phyloP scores from a whole-genome alignment of 2,113 vertebrate genomes.

The Hyperopisus bebe region DNA sequence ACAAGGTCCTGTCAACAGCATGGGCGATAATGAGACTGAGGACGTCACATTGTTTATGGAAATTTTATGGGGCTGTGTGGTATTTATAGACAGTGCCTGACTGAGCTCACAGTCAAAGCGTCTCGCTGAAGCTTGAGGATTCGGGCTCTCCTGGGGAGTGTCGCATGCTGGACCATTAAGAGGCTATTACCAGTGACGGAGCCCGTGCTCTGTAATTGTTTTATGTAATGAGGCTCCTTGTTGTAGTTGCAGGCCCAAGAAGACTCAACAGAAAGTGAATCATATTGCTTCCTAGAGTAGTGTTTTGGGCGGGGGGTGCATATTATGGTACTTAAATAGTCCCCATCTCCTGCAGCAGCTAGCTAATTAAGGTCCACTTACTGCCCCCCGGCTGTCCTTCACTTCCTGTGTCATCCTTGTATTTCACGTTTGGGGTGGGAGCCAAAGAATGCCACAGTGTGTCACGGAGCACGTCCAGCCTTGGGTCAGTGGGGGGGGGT shows the following conservation, averaged over 20 bases:
- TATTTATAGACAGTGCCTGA: not conserved
- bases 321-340: not conserved
- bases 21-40: not conserved
- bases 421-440: not conserved
- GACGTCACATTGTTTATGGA: slow-evolving; percentile 4
- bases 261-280: not conserved
- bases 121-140: not conserved
- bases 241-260: not conserved
- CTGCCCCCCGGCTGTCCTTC: not conserved
- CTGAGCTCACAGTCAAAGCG: not conserved
- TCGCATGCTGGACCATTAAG: not conserved
- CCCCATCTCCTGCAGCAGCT: not conserved
- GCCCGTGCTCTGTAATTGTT: not conserved
- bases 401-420: not conserved
- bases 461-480: not conserved
- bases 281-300: not conserved
- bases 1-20: not conserved
- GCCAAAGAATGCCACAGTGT: not conserved
- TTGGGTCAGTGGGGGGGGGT: not conserved
- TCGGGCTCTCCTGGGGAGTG: not conserved
- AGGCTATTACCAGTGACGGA: not conserved
- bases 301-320: not conserved
- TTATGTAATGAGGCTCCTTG: not conserved
- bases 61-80: not conserved
- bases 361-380: not conserved